Conservation (phyloP, 1,140 invertebrate genomes). For the Hylyphantes graminicola region DNA sequence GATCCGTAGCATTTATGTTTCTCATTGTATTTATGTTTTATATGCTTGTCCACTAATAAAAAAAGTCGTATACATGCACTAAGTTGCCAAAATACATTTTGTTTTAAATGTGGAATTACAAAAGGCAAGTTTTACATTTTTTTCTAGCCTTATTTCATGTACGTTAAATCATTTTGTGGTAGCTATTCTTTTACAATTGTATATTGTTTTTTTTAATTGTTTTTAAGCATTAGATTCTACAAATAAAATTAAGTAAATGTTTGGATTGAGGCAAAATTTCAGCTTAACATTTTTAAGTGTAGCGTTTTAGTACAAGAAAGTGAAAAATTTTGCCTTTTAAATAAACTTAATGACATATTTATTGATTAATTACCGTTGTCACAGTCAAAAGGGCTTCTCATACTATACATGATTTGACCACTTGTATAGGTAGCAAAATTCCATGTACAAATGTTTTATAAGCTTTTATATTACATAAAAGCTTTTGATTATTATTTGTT, state of each 20-base stretch:
- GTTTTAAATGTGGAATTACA: constrained; percentile 26
- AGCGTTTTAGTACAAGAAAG: constrained; percentile 19
- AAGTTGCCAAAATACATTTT: constrained; percentile 56
- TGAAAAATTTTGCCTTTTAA: constrained; percentile 30
- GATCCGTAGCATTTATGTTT: constrained; percentile 55
- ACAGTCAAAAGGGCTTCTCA: constrained; percentile 8
- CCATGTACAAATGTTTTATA: constrained; percentile 57
- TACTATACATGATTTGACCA: constrained; percentile 20
- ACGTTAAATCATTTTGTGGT: constrained; percentile 40
- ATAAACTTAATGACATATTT: constrained; percentile 49
- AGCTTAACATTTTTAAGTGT: constrained; percentile 26
- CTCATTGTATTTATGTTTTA: constrained; percentile 59
- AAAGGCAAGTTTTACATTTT: constrained; percentile 32
- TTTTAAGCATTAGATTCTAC: background rate
- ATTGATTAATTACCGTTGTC: constrained; percentile 19
- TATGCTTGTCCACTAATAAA: constrained; percentile 31
- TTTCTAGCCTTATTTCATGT: constrained; percentile 22
- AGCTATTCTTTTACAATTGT: constrained; percentile 44
- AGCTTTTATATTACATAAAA: background rate
- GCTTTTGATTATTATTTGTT: no score
- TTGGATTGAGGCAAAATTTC: constrained; percentile 14
- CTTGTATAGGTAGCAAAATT: constrained; percentile 47
- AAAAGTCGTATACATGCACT: constrained; percentile 49
- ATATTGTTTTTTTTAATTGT: constrained; percentile 9
- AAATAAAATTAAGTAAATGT: constrained; percentile 11